Evolutionary conservation across 2,113 vertebrate species (phyloP).

Genomic region (Serinus canaria): DNA sequence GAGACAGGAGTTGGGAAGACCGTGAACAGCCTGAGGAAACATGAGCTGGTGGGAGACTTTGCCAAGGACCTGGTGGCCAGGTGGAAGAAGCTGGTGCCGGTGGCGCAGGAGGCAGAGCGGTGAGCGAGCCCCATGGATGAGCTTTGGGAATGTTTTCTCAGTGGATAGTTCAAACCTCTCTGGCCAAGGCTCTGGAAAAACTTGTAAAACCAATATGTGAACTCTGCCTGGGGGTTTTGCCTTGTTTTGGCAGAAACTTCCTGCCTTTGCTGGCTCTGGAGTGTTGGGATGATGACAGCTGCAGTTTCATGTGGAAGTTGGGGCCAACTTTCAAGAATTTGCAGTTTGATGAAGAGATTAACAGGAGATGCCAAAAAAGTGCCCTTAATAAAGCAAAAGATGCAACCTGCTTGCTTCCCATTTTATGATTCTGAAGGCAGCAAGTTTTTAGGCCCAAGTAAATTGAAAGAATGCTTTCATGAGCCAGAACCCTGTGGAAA

Average conservation of each 20-base stretch:
- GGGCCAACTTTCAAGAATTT: not conserved
- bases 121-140: conserved; percentile 22
- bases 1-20: conserved; percentile 95
- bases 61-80: conserved; percentile 90
- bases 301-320: not conserved
- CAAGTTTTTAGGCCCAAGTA: not conserved
- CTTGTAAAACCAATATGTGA: not conserved
- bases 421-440: not conserved
- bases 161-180: not conserved
- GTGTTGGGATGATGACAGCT: not conserved
- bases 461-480: not conserved
- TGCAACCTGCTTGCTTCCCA: not conserved
- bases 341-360: not conserved
- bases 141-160: not conserved
- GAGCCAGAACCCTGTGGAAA: not conserved
- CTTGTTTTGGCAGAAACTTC: not conserved
- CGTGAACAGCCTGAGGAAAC: conserved; percentile 95
- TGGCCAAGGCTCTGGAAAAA: not conserved
- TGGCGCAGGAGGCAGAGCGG: conserved; percentile 85
- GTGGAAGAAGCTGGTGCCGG: conserved; percentile 95
- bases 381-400: not conserved
- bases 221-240: not conserved
- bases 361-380: not conserved
- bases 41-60: conserved; percentile 83
- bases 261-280: not conserved